These are phyloP conservation scores for Lophura nycthemera DNA, from an alignment of 2,113 vertebrate genomes.

Conservation along the genomic window DNA sequence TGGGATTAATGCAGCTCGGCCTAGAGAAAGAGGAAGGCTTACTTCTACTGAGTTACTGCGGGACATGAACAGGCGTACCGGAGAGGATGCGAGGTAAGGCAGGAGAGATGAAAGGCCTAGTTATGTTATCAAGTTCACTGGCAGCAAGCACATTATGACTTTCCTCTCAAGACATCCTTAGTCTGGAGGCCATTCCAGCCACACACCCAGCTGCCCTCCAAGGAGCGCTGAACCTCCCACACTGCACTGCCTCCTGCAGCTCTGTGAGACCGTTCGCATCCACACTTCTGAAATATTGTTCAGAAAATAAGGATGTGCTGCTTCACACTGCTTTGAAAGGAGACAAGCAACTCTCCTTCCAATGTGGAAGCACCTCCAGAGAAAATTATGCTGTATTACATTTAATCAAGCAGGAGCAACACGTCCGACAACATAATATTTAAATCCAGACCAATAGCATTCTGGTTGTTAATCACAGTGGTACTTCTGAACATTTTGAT, in stretches of 20 bases:
- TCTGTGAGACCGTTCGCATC: not conserved
- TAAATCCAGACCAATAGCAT: not conserved
- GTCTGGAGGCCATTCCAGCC: not conserved
- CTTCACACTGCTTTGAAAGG: conserved; percentile 16
- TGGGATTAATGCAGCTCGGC: not conserved
- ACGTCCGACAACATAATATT: not conserved
- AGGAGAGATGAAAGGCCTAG: not conserved
- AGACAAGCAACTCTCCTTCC: not conserved
- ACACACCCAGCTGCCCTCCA: not conserved
- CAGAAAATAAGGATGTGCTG: not conserved
- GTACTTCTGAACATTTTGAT: not conserved
- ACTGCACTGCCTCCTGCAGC: not conserved
- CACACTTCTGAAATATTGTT: not conserved
- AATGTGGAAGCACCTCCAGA: not conserved
- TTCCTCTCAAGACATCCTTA: not conserved
- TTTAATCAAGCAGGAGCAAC: conserved; percentile 40
- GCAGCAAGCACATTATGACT: not conserved
- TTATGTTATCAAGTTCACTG: not conserved
- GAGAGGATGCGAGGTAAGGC: not conserved
- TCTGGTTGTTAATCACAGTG: not conserved
- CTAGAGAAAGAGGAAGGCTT: not conserved
- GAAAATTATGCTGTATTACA: conserved; percentile 31
- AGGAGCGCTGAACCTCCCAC: not conserved
- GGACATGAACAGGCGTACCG: not conserved
- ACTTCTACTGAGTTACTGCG: not conserved